Percentiles rank a stretch among this genome's conserved stretches.
Conservation (phyloP, 1,140 invertebrate species). For the Drosophila orosa region DNA sequence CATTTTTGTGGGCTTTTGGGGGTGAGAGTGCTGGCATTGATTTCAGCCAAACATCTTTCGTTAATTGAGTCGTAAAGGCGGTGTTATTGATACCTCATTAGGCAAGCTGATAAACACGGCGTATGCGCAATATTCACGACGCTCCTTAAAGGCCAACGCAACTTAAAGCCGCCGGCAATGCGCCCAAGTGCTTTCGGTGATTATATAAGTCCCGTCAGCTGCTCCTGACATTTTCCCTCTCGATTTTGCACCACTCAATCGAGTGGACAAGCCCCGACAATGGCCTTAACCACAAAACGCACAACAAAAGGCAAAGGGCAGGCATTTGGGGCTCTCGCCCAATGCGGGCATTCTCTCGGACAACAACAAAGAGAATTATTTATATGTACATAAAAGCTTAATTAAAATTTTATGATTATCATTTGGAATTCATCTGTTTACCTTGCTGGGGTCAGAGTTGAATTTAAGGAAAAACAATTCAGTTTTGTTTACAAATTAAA, state of each 20-base stretch:
- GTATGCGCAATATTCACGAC: slow-evolving; percentile 54
- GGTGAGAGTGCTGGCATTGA: slow-evolving; percentile 45
- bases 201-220: slow-evolving; percentile 45
- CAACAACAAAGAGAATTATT: slow-evolving; percentile 15
- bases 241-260: slow-evolving; percentile 35
- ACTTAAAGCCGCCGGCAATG: slow-evolving; percentile 29
- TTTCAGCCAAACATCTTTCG: slow-evolving; percentile 47
- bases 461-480: slow-evolving; percentile 17
- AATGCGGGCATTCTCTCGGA: slow-evolving; percentile 25
- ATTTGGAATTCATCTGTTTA: slow-evolving; percentile 52
- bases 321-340: slow-evolving; percentile 17
- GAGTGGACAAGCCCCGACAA: slow-evolving; percentile 40
- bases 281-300: slow-evolving; percentile 23
- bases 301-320: slow-evolving; percentile 38
- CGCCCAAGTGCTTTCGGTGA: slow-evolving; percentile 5
- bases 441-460: slow-evolving; percentile 27
- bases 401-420: slow-evolving; percentile 73
- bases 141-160: slow-evolving; percentile 17
- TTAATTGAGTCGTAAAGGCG: slow-evolving; percentile 77
- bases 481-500: slow-evolving; percentile 29
- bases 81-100: slow-evolving; percentile 80
- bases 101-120: slow-evolving; percentile 62
- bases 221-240: slow-evolving; percentile 44
- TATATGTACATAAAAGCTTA: slow-evolving; percentile 55
- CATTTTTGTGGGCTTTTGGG: slow-evolving; percentile 5